Evolutionary conservation across 2,113 vertebrate genomes (phyloP), one percentile per base, ranked within the genome.

Genomic region (Neolamprologus sp.): DNA sequence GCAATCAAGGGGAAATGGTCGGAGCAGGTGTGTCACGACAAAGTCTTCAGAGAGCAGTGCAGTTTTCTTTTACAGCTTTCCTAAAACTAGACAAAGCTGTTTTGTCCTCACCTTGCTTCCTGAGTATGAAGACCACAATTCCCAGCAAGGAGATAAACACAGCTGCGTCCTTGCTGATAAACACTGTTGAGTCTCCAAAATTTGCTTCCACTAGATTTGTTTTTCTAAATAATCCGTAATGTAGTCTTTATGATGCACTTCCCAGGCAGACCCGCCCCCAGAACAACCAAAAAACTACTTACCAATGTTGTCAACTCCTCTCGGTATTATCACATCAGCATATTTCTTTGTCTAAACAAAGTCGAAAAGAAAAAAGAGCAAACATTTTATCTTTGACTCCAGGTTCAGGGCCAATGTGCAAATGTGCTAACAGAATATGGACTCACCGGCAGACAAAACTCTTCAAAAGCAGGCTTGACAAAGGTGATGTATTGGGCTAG

Each of bases 381-480:
- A 68, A 40, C 26, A 7, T 19, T 78, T 30, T 19, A 47, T 75
- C 40, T 28, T 13, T 81, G 60, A 55, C n/a, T 30, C 53, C 7
- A 37, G 4, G 33, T 80, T 85, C 81, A 73, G 37, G 14, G 60
- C 65, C 71, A 78, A 42, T 6, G 5, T 19, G 23, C 17, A 28
- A 33, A 85, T 21, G 5, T 17, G 9, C 40, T 3, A 14, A 95
- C 26, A 96, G 95, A 2, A 95, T 92, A 85, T 95, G 93, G 91
- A 97, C 98, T 97, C 95, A 98, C 98, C 82, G 98, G 98, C 93
- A 98, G 95, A 92, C 98, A 99, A 96, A 99, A 99, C 92, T 99
- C 98, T 94, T 99, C 98, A 3, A 99, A 99, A 85, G 98, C 98
- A 79, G 98, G 98, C 90, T 99, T 99, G 88, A 99, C 98, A 2